Base-by-base conservation (phyloP, 2,888 invertebrate genomes). In the Andrena dorsata region DNA sequence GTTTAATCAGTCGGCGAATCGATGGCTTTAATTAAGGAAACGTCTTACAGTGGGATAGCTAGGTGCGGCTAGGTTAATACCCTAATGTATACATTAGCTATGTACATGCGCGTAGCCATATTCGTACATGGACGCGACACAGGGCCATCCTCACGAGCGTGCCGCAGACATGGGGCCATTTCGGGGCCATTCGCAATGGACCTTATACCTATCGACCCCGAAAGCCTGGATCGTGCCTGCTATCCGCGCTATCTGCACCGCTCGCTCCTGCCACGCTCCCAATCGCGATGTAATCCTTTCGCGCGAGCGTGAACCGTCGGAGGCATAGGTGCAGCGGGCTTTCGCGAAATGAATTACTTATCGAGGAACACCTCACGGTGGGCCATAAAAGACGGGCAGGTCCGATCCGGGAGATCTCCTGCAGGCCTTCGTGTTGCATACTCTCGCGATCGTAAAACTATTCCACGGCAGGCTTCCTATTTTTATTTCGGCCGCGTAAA, bases 11-110 rank as follows among this genome's bases (percentile, higher is more conserved):
- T 80, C 85, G 84, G 77, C 65, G 76, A 90, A 90, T 90, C 90
- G 88, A 89, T 89, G 90, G 87, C 63, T 89, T 89, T 89, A 89
- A 89, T 89, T 89, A 89, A 89, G 88, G 82, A 80, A 88, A 86
- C 82, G 86, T 90, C 89, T 90, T 85, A 82, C 66, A 65, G 61
- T 23, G 66, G 60, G 68, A 69, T 72, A 66, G 72, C 78, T 83
- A 76, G 83, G 76, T 73, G 83, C 76, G 78, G 77, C 69, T 73
- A 51, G 74, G 74, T 75, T 82, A 82, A 83, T 83, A 71, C 83
- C 71, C 71, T 72, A 72, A 82, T 83, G 73, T 75, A 82, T 78
- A 82, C 63, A 26, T 53, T 64, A 20, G 6, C 35, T 65, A 58
- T 47, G n/a, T 32, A 28, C 56, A 23, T 65, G 61, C 20, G 28